Evolutionary conservation across 2,888 invertebrate genomes (phyloP).

Genomic region (Luperina testacea): DNA sequence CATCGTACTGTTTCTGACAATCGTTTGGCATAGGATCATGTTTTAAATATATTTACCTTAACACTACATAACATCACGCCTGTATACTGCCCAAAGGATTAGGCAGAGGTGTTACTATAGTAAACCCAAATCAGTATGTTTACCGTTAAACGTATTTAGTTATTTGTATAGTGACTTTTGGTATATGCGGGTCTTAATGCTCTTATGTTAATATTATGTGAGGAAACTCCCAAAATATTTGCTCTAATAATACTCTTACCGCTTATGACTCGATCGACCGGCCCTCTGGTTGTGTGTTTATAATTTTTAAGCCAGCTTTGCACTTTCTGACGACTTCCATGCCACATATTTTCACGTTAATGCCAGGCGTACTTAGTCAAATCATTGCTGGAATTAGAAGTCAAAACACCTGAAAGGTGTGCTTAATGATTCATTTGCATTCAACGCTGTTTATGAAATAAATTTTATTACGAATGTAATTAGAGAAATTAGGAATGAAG

Average conservation of each 20-base stretch:
- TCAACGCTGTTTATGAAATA: slow-evolving; percentile 14
- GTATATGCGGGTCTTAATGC: background rate
- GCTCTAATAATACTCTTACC: background rate
- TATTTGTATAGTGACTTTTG: background rate
- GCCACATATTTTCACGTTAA: slow-evolving; percentile 61
- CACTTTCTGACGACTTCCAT: slow-evolving; percentile 62
- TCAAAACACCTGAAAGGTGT: slow-evolving; percentile 53
- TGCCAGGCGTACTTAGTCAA: slow-evolving; percentile 51
- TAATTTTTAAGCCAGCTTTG: slow-evolving; percentile 69
- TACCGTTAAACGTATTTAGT: background rate
- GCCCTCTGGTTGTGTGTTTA: slow-evolving; percentile 57
- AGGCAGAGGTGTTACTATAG: too few species aligned
- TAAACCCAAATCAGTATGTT: background rate
- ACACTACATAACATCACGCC: too few species aligned
- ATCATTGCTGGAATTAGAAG: slow-evolving; percentile 58
- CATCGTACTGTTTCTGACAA: background rate
- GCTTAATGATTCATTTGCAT: slow-evolving; percentile 56
- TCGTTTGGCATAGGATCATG: background rate
- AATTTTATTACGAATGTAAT: slow-evolving; percentile 20
- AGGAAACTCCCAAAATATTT: background rate
- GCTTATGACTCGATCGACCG: slow-evolving; percentile 21
- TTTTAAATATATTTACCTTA: background rate
- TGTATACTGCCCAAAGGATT: too few species aligned
- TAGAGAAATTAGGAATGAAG: background rate
- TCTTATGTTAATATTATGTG: background rate